These are phyloP conservation scores for Lampris megalopsis DNA, from an alignment of 2,113 vertebrate genomes.

Conservation along the genomic window DNA sequence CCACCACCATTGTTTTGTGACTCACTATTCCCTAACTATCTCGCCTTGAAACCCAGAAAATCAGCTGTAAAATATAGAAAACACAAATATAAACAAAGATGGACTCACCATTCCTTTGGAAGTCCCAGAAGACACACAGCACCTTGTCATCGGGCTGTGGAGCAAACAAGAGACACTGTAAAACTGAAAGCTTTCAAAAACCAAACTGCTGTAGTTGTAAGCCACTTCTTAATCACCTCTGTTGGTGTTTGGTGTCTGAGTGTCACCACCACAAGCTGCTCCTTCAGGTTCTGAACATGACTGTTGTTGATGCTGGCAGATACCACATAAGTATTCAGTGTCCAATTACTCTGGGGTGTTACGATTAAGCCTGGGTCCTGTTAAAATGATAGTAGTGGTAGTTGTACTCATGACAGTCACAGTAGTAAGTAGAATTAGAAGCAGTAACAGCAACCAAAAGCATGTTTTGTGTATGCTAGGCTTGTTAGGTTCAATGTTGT, in stretches of 20 bases:
- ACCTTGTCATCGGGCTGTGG: constrained; percentile 77
- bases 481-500: too few relatives aligned
- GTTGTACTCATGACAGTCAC: neutral
- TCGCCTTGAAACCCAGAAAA: neutral
- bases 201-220: neutral
- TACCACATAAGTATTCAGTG: constrained; percentile 85
- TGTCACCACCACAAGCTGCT: constrained; percentile 81
- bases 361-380: constrained; percentile 71
- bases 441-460: too few relatives aligned
- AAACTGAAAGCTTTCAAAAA: neutral
- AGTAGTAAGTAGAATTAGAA: neutral
- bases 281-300: constrained; percentile 77
- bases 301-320: constrained; percentile 87
- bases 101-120: constrained; percentile 83
- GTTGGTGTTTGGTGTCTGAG: constrained; percentile 79
- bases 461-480: too few relatives aligned
- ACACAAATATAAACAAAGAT: neutral
- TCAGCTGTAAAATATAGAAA: neutral
- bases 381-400: constrained; percentile 14
- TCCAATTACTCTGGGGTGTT: constrained; percentile 23
- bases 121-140: constrained; percentile 89
- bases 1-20: neutral
- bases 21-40: neutral
- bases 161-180: constrained; percentile 25
- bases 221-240: constrained; percentile 64